Evolutionary conservation across 2,888 invertebrate species (phyloP).

Genomic region (Dryococelus australis): DNA sequence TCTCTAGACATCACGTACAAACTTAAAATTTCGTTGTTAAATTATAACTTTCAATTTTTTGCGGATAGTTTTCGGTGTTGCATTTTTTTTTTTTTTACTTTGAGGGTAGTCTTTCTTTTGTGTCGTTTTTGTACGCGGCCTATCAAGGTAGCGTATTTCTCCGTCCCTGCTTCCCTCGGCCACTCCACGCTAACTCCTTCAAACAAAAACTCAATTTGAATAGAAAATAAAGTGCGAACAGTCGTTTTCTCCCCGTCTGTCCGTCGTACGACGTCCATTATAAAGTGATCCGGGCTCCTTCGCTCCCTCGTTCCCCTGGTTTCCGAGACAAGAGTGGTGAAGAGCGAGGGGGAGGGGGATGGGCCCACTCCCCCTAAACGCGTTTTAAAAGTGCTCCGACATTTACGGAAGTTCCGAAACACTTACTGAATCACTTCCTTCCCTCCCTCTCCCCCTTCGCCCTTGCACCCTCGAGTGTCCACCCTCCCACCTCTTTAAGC

Average conservation of each 20-base stretch:
- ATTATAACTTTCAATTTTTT: no score
- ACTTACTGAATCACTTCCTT: constrained; percentile 29
- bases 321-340: background rate
- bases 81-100: no score
- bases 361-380: background rate
- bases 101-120: no score
- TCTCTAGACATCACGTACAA: no score
- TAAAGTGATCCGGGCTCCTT: constrained; percentile 19
- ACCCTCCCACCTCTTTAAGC: background rate
- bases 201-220: constrained; percentile 45
- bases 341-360: constrained; percentile 1
- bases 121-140: no score
- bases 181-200: constrained; percentile 27
- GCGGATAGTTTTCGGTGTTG: no score
- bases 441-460: background rate
- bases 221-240: constrained; percentile 32
- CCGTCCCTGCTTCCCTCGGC: background rate
- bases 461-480: background rate
- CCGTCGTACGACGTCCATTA: background rate
- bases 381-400: constrained; percentile 26
- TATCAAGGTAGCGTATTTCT: background rate
- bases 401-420: constrained; percentile 28
- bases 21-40: no score
- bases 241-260: constrained; percentile 2
- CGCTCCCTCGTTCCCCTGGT: background rate